Conservation (phyloP, 92 coral and sea anemone genomes). For the Umimayanthus kanabou region DNA sequence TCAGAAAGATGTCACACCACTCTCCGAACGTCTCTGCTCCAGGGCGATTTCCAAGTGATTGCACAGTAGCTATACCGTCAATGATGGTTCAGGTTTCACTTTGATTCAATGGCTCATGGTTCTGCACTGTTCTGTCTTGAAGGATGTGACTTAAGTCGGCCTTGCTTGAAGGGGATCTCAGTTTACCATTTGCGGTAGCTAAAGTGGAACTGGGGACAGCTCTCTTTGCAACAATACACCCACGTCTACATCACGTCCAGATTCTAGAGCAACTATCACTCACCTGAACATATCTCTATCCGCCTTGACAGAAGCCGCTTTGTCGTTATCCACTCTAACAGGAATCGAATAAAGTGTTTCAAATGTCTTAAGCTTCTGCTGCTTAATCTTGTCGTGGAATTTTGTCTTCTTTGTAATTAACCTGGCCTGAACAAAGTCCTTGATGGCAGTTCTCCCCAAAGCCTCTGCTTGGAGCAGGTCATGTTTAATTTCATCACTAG, state of each 20-base stretch:
- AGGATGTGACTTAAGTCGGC: slow-evolving; percentile 57
- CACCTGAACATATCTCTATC: slow-evolving; percentile 50
- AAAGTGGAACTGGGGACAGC: slow-evolving; percentile 35
- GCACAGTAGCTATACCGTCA: not conserved
- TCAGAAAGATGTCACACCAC: slow-evolving; percentile 61
- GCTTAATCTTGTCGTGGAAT: slow-evolving; percentile 61
- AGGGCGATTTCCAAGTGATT: slow-evolving; percentile 14
- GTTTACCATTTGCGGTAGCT: slow-evolving; percentile 9
- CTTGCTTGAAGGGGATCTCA: slow-evolving; percentile 45
- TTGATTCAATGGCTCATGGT: not conserved
- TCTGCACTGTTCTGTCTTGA: slow-evolving; percentile 33
- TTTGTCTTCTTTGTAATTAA: slow-evolving; percentile 50
- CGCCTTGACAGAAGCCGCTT: slow-evolving; percentile 56
- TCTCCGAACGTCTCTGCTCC: slow-evolving; percentile 66
- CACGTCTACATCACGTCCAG: slow-evolving; percentile 47
- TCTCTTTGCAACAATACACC: slow-evolving; percentile 29
- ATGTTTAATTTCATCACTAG: slow-evolving; percentile 48
- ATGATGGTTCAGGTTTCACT: not conserved
- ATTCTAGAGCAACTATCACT: slow-evolving; percentile 35
- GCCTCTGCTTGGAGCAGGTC: slow-evolving; percentile 58
- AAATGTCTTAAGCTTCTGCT: slow-evolving; percentile 68
- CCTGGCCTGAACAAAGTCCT: slow-evolving; percentile 53
- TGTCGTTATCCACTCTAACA: slow-evolving; percentile 57
- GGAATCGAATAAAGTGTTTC: slow-evolving; percentile 63
- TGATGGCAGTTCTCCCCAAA: slow-evolving; percentile 34